Evolutionary conservation across 2,113 vertebrate genomes (phyloP).

Genomic region (Neotragus pygmaeus): DNA sequence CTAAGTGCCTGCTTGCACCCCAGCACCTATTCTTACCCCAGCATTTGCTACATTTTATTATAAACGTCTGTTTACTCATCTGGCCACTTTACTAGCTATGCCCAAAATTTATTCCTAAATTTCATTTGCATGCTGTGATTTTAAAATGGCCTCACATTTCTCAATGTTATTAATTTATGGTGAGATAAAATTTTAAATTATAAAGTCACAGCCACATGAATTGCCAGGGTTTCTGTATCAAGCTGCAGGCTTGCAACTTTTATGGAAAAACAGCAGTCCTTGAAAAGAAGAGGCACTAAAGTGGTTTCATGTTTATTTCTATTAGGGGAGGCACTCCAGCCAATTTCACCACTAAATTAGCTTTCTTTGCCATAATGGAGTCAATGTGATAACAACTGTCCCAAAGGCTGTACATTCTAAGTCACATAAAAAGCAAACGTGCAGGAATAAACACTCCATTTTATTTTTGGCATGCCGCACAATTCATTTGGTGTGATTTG

Average conservation of each 20-base stretch:
- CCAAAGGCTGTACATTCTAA: constrained; percentile 65
- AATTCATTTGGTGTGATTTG: constrained; percentile 69
- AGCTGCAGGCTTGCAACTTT: constrained; percentile 51
- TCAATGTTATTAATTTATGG: constrained; percentile 15
- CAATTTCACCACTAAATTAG: constrained; percentile 71
- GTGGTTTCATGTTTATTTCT: constrained; percentile 65
- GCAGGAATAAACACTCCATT: constrained; percentile 62
- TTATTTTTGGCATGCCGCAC: constrained; percentile 51
- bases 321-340: constrained; percentile 61
- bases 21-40: background rate
- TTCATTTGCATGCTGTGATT: constrained; percentile 41
- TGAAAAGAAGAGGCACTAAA: constrained; percentile 62
- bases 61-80: background rate
- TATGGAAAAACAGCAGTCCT: constrained; percentile 61
- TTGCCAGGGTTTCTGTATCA: constrained; percentile 33
- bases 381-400: constrained; percentile 53
- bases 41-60: background rate
- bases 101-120: constrained; percentile 17
- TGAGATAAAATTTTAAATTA: constrained; percentile 40
- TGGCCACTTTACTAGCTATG: background rate
- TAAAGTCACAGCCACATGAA: constrained; percentile 34
- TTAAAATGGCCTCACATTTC: constrained; percentile 34
- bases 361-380: constrained; percentile 52
- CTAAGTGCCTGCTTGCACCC: background rate
- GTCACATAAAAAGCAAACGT: constrained; percentile 59